Percentiles rank a stretch among this genome's conserved stretches.
These are phyloP conservation scores for Lithobates pipiens DNA, from an alignment of 2,797 vertebrate species.

Conservation along the genomic window DNA sequence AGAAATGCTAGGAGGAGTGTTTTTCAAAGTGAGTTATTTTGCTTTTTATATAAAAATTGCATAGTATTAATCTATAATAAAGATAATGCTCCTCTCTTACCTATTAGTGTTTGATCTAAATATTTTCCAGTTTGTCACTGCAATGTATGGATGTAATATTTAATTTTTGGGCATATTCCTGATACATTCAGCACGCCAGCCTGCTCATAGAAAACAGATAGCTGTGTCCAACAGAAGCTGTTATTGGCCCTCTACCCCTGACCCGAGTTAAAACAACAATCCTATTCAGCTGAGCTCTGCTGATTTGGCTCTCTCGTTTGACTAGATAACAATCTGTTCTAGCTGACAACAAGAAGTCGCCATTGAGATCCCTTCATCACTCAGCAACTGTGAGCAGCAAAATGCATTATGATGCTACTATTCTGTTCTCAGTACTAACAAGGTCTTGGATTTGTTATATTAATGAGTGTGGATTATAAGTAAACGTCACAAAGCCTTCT, in stretches of 20 bases:
- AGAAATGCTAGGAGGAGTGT: no score
- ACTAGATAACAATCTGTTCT: constrained; percentile 55
- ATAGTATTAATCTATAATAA: background rate
- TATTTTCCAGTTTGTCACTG: background rate
- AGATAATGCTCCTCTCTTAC: background rate
- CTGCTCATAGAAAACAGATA: background rate
- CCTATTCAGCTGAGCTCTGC: constrained; percentile 54
- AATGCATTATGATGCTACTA: constrained; percentile 34
- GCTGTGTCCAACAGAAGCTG: background rate
- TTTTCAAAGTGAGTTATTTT: no score
- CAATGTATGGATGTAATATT: background rate
- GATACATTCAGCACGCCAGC: background rate
- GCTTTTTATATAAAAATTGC: no score
- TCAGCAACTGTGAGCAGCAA: constrained; percentile 11
- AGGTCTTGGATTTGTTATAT: background rate
- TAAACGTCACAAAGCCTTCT: background rate
- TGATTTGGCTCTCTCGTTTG: constrained; percentile 53
- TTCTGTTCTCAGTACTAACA: background rate
- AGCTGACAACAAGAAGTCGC: constrained; percentile 54
- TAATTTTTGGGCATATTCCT: background rate
- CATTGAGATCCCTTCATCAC: constrained; percentile 30
- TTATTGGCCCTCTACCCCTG: constrained; percentile 27
- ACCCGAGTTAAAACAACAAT: constrained; percentile 51
- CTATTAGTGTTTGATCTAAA: background rate
- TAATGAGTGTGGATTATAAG: background rate